These are phyloP conservation scores for Trichogramma evanescens DNA, from an alignment of 2,888 invertebrate genomes.

Conservation along the genomic window DNA sequence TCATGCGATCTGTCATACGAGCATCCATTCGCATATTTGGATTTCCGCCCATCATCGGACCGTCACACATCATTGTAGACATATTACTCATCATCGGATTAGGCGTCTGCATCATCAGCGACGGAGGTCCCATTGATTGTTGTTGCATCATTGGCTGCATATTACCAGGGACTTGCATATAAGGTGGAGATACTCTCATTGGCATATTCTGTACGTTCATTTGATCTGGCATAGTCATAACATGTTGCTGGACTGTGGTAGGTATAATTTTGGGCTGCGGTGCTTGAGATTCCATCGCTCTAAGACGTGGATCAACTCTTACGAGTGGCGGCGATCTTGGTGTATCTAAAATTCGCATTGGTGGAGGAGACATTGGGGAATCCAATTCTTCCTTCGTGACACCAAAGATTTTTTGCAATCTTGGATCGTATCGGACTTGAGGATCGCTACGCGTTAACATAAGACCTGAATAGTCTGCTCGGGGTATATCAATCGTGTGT, in stretches of 20 bases:
- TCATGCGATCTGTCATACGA: constrained; percentile 26
- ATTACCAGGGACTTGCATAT: neutral
- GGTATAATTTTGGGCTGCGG: constrained; percentile 24
- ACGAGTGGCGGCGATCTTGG: constrained; percentile 46
- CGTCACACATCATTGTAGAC: constrained; percentile 32
- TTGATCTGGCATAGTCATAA: constrained; percentile 2
- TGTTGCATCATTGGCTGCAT: neutral
- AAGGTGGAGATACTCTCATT: constrained; percentile 26
- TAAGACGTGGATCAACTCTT: constrained; percentile 41
- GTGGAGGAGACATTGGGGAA: constrained; percentile 55
- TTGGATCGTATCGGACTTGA: constrained; percentile 67
- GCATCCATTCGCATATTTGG: neutral
- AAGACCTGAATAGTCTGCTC: constrained; percentile 69
- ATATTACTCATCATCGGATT: constrained; percentile 14
- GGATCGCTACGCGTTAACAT: constrained; percentile 64
- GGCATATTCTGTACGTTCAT: constrained; percentile 13
- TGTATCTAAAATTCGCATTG: constrained; percentile 41
- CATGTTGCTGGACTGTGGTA: constrained; percentile 27
- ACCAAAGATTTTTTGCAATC: constrained; percentile 68
- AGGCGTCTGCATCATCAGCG: constrained; percentile 21
- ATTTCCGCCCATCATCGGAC: constrained; percentile 30
- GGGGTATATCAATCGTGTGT: constrained; percentile 59
- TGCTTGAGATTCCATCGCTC: constrained; percentile 36
- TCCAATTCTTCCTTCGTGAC: constrained; percentile 56
- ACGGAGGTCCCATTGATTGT: constrained; percentile 19